Evolutionary conservation across 1,140 invertebrate genomes (phyloP).

Genomic region (Holotrichia oblita): DNA sequence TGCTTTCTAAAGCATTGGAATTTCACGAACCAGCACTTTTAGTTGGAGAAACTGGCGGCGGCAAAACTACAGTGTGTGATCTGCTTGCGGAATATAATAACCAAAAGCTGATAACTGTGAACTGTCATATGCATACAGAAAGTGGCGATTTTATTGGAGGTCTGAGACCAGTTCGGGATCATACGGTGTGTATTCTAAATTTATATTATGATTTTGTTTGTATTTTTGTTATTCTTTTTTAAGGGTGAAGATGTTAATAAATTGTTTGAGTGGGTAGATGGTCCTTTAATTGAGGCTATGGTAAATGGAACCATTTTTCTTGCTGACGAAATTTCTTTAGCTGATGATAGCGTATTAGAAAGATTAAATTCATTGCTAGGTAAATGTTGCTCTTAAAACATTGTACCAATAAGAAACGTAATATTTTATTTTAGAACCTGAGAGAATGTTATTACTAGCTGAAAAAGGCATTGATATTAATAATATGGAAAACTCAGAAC

Average conservation of each 20-base stretch:
- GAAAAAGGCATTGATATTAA: conserved; percentile 80
- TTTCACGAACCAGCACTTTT: conserved; percentile 95
- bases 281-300: conserved; percentile 94
- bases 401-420: background rate
- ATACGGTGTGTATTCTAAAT: conserved; percentile 59
- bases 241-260: conserved; percentile 60
- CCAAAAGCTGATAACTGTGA: conserved; percentile 81
- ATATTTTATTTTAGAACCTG: conserved; percentile 75
- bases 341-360: conserved; percentile 98
- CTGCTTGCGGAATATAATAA: conserved; percentile 76
- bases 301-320: conserved; percentile 87
- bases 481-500: conserved; percentile 62
- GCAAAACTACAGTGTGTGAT: conserved; percentile 98
- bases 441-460: conserved; percentile 88
- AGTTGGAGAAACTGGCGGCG: conserved; percentile 98
- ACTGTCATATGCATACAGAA: conserved; percentile 99
- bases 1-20: conserved; percentile 88
- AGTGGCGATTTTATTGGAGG: conserved; percentile 97
- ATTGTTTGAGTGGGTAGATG: conserved; percentile 98
- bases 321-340: conserved; percentile 98
- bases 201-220: background rate
- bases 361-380: conserved; percentile 92
- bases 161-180: conserved; percentile 86
- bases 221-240: conserved; percentile 40
- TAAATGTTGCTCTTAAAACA: conserved; percentile 48